phyloP scores from a whole-genome alignment of 2,888 invertebrate genomes.

The Leptura quadrifasciata region DNA sequence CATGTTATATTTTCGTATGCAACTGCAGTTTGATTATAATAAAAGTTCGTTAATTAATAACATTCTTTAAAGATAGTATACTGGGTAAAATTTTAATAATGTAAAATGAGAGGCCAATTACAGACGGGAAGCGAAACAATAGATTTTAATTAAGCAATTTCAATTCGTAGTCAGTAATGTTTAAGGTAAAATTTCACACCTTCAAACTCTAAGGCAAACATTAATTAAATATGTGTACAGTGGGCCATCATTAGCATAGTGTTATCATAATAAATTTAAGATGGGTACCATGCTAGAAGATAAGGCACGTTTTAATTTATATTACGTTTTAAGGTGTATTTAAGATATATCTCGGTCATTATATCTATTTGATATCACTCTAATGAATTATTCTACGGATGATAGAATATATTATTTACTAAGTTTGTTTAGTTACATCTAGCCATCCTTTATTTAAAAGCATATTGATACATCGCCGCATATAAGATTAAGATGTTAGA shows the following conservation, averaged over 20 bases:
- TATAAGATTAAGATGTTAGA: background rate
- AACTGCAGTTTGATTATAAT: background rate
- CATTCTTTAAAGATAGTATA: background rate
- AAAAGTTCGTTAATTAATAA: background rate
- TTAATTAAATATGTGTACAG: conserved; percentile 60
- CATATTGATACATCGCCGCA: background rate
- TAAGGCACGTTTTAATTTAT: conserved; percentile 60
- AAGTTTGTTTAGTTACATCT: background rate
- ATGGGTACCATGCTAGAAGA: conserved; percentile 54
- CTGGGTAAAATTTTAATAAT: conserved; percentile 28
- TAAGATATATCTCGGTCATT: conserved; percentile 46
- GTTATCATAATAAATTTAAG: conserved; percentile 57
- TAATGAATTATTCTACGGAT: conserved; percentile 11
- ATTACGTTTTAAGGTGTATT: conserved; percentile 49
- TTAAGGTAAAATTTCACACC: conserved; percentile 59
- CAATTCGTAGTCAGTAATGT: conserved; percentile 60
- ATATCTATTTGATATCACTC: conserved; percentile 44
- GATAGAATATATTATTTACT: conserved; percentile 18
- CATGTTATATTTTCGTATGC: too few species aligned
- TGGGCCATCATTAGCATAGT: conserved; percentile 58
- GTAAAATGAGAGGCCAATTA: conserved; percentile 49
- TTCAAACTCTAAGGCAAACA: conserved; percentile 55
- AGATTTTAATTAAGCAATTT: conserved; percentile 61
- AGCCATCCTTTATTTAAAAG: background rate
- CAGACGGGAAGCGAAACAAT: conserved; percentile 53